Conservation (phyloP, 2,113 vertebrate species). For the Dinomys branickii region DNA sequence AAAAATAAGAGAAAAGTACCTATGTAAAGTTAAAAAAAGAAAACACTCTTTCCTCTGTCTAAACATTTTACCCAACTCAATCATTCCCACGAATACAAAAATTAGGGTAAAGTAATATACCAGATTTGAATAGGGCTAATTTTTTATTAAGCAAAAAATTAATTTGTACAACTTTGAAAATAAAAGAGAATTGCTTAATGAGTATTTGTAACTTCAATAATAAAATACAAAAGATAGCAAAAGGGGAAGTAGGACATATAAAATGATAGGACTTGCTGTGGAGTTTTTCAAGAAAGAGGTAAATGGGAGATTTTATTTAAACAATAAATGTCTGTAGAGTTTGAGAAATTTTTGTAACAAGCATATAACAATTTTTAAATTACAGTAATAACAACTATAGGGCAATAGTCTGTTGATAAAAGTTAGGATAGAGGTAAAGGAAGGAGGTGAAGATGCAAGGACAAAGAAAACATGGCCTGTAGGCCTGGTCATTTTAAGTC, state of each 20-base stretch:
- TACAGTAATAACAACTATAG: neutral
- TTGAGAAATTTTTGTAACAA: neutral
- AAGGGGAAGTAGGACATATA: neutral
- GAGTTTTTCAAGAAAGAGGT: neutral
- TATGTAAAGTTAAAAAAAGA: neutral
- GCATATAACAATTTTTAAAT: neutral
- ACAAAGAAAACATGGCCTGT: neutral
- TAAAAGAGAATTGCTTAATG: slow-evolving; percentile 5
- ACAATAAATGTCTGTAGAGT: neutral
- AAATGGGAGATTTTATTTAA: neutral
- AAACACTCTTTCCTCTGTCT: slow-evolving; percentile 37
- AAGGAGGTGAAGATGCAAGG: neutral
- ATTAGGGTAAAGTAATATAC: neutral
- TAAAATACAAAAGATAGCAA: slow-evolving; percentile 39
- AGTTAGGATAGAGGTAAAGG: neutral
- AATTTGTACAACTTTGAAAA: slow-evolving; percentile 11
- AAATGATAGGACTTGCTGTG: neutral
- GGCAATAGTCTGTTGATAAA: neutral
- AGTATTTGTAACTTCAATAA: neutral
- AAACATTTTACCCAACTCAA: neutral
- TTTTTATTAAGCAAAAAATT: slow-evolving; percentile 26
- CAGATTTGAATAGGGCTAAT: slow-evolving; percentile 20
- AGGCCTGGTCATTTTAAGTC: neutral
- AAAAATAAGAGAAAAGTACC: neutral
- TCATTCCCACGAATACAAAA: slow-evolving; percentile 2